Evolutionary conservation across 2,888 invertebrate genomes (phyloP), one percentile per base, ranked within the genome.

Genomic region (Harmothoe impar): DNA sequence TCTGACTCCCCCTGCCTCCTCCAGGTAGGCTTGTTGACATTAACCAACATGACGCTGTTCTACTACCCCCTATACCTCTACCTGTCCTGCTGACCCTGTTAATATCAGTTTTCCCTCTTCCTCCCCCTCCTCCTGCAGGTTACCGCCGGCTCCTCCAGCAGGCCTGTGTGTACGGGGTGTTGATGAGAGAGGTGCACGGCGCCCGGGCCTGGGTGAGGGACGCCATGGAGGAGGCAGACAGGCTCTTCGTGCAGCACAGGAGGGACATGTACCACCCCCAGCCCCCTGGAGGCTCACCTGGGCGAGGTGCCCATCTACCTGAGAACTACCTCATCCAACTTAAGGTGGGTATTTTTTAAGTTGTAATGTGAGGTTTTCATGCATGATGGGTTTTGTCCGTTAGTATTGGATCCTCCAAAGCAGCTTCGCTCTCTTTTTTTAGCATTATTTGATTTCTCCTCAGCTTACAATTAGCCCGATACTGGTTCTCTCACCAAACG

Each of bases 91-190:
- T 78, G 78, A 29, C 78, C 31, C 31, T 33, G 33, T 33, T 78
- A 29, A 29, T 29, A 29, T 78, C 20, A 29, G 3, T 43, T 43
- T 43, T 43, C 35, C 10, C 78, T 10, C 33, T 29, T 29, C 20
- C 33, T 12, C 51, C 23, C 20, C 52, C 52, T 43, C 29, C 35
- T 0, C n/a, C 15, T 17, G n/a, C 84, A 84, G 84, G 25, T 17
- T 84, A 84, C 52, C 15, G 33, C 84, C 52, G 84, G 1, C 52
- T 33, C 43, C 29, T 84, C 51, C 84, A 43, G 84, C 52, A 23
- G 17, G 84, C 84, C 17, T 84, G 84, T 25, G 84, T 52, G 52
- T 84, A 84, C 52, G 84, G 84, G 25, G 84, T 52, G 51, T 29
- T 84, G 51, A 33, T 84, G 52, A 17, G 84, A 17, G 84, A 84